These are phyloP conservation scores for Ptyas mucosa DNA, from an alignment of 2,113 vertebrate species.

Conservation along the genomic window DNA sequence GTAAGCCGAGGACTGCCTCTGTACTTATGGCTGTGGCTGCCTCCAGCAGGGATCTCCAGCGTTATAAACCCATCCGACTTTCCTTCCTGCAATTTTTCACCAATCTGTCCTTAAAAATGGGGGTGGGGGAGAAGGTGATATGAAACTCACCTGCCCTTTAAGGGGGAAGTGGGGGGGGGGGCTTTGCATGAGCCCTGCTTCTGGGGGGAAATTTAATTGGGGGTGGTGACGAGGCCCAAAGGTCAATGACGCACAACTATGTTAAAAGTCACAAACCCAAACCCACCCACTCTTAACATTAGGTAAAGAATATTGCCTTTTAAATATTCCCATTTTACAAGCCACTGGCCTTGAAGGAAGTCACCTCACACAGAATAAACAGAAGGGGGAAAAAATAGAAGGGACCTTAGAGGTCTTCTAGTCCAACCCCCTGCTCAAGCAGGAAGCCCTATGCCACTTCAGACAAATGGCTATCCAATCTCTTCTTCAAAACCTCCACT, in stretches of 20 bases:
- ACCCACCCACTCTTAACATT: neutral
- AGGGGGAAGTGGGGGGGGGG: neutral
- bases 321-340: too few species aligned
- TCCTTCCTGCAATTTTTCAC: too few species aligned
- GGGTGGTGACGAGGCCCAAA: neutral
- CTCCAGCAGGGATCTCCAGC: too few species aligned
- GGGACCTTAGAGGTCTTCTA: neutral
- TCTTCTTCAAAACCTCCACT: neutral
- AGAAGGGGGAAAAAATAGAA: neutral
- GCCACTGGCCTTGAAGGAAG: too few species aligned
- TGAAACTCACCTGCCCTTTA: neutral
- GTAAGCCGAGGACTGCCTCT: too few species aligned
- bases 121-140: neutral
- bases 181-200: neutral
- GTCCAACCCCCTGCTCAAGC: neutral
- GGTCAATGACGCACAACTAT: neutral
- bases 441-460: neutral
- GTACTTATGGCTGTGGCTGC: too few species aligned
- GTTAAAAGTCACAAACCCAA: neutral
- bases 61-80: too few species aligned
- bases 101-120: too few species aligned
- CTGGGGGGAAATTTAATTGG: neutral
- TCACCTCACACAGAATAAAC: neutral
- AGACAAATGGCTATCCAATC: neutral
- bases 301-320: too few species aligned